Evolutionary conservation across 2,888 invertebrate species (phyloP).

Genomic region (Pomacea canaliculata): DNA sequence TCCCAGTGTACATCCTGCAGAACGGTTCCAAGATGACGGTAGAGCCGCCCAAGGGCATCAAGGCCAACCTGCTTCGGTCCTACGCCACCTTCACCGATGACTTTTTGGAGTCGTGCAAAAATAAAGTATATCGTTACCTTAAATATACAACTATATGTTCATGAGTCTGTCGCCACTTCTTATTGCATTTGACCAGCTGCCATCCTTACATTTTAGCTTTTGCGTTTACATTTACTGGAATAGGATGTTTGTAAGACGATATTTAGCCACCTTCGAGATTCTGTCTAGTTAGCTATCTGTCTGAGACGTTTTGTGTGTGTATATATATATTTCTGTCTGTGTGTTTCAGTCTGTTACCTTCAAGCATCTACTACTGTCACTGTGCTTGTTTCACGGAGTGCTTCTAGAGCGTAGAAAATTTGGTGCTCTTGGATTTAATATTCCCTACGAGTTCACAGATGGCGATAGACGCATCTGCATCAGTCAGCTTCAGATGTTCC

Average conservation of each 20-base stretch:
- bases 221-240: no score
- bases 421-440: slow-evolving; percentile 83
- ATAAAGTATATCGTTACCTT: slow-evolving; percentile 55
- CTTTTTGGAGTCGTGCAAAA: slow-evolving; percentile 67
- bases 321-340: neutral
- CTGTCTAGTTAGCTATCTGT: no score
- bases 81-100: slow-evolving; percentile 69
- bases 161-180: no score
- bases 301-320: no score
- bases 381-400: slow-evolving; percentile 70
- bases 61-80: slow-evolving; percentile 75
- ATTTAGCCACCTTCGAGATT: no score
- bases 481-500: slow-evolving; percentile 79
- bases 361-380: slow-evolving; percentile 66
- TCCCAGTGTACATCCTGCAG: slow-evolving; percentile 84
- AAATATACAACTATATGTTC: neutral
- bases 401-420: slow-evolving; percentile 69
- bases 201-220: no score
- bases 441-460: slow-evolving; percentile 90
- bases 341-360: slow-evolving; percentile 61
- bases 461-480: slow-evolving; percentile 89
- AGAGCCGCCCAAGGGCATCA: slow-evolving; percentile 84
- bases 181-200: no score
- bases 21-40: slow-evolving; percentile 88
- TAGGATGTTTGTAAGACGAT: no score